Base-by-base conservation (phyloP, 2,888 invertebrate genomes). In the Andrena marginata region DNA sequence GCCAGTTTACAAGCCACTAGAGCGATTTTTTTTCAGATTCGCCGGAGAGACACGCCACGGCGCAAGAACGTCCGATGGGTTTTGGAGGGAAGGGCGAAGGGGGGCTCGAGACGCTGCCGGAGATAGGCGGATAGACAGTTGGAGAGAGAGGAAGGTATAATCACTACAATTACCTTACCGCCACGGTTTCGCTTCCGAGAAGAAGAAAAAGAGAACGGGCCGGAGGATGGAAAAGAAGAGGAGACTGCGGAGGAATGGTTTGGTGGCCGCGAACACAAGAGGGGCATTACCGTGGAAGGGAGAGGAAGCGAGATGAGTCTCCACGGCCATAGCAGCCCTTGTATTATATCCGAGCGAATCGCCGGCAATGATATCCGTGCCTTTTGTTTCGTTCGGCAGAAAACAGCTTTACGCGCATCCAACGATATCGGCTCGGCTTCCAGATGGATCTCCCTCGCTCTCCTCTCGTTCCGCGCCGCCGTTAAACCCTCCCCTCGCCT, bases 131-230 rank as follows among this genome's bases (percentile, higher is more conserved):
- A 76, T 70, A 75, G 80, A 35, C 59, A 62, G 71, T 83, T 35
- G 42, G 76, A 77, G 62, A 85, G 87, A 83, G 88, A 85, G 80
- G 82, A 82, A 87, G 86, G 89, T 87, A 89, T 92, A 92, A 92
- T 92, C 91, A 91, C 92, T 92, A 90, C 92, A 92, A 93, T 92
- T 92, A 92, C 91, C 89, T 89, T 89, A 90, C 92, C 90, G 89
- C 90, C 90, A 89, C 89, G 89, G 89, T 82, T 85, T 90, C 90
- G 88, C 85, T 91, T 90, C 89, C 86, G 86, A 87, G 90, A 90
- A 90, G 86, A 85, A 89, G 83, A 82, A 86, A 88, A 87, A 82
- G 84, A 79, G 73, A 74, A 78, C 79, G 70, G 77, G 68, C 62
- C 4, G 56, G 67, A 69, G 51, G 72, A 73, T 29, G 77, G 67